phyloP scores from a whole-genome alignment of 2,888 invertebrate species.

The Agrotis segetum region DNA sequence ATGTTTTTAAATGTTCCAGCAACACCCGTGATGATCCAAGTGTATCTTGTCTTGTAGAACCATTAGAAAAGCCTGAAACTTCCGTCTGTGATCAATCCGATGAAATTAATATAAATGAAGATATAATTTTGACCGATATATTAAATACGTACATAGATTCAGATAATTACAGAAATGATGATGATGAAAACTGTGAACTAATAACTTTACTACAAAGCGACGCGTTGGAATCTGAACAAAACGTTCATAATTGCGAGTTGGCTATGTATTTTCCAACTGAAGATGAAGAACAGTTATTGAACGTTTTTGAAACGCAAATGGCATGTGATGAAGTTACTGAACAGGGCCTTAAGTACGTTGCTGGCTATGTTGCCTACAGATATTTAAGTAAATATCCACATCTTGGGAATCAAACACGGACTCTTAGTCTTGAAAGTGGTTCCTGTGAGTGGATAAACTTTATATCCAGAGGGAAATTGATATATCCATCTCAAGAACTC shows the following conservation, averaged over 20 bases:
- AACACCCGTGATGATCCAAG: background rate
- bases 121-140: no score
- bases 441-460: constrained; percentile 3
- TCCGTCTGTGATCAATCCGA: background rate
- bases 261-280: constrained; percentile 2
- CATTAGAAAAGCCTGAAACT: background rate
- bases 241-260: background rate
- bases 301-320: background rate
- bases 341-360: constrained; percentile 1
- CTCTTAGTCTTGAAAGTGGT: background rate
- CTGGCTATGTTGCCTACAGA: constrained; percentile 1
- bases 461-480: background rate
- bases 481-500: background rate
- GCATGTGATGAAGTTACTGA: background rate
- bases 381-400: background rate
- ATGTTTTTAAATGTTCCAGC: background rate
- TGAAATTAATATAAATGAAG: background rate
- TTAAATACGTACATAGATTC: no score
- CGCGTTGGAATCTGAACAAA: background rate
- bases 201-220: background rate
- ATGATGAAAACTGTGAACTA: no score
- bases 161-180: no score
- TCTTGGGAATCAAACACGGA: background rate
- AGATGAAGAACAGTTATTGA: background rate
- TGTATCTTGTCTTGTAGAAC: background rate